Evolutionary conservation across 2,113 vertebrate genomes (phyloP).

Genomic region (Mystacornis crossleyi): DNA sequence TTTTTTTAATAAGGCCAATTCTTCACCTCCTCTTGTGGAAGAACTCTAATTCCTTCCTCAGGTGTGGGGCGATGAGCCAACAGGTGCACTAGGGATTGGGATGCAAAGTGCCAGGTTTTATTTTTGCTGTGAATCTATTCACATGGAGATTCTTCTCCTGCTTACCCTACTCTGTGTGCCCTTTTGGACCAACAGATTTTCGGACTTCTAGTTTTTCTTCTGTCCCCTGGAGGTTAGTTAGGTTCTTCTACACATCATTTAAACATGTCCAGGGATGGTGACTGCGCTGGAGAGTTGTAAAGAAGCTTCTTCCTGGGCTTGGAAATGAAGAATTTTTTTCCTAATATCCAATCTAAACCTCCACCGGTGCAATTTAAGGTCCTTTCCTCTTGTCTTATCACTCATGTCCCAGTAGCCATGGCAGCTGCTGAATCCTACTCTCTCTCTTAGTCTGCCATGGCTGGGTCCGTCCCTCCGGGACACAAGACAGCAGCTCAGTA

Average conservation of each 20-base stretch:
- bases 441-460: not conserved
- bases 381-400: not conserved
- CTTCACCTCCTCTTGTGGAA: not conserved
- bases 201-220: not conserved
- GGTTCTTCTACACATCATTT: not conserved
- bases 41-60: not conserved
- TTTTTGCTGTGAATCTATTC: not conserved
- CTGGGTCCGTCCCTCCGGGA: not conserved
- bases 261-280: not conserved
- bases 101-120: not conserved
- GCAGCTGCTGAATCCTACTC: constrained; percentile 3
- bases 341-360: not conserved
- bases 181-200: not conserved
- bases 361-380: not conserved
- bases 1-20: not conserved
- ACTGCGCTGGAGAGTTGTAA: not conserved
- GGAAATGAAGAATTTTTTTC: not conserved
- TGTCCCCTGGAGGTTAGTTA: not conserved
- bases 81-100: not conserved
- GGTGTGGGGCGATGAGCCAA: not conserved
- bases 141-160: not conserved
- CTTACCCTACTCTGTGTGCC: not conserved
- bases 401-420: not conserved
- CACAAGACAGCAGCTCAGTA: not conserved
- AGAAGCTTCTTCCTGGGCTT: not conserved